These are phyloP conservation scores for Anseranas semipalmata DNA, from an alignment of 2,113 vertebrate species.

Conservation along the genomic window DNA sequence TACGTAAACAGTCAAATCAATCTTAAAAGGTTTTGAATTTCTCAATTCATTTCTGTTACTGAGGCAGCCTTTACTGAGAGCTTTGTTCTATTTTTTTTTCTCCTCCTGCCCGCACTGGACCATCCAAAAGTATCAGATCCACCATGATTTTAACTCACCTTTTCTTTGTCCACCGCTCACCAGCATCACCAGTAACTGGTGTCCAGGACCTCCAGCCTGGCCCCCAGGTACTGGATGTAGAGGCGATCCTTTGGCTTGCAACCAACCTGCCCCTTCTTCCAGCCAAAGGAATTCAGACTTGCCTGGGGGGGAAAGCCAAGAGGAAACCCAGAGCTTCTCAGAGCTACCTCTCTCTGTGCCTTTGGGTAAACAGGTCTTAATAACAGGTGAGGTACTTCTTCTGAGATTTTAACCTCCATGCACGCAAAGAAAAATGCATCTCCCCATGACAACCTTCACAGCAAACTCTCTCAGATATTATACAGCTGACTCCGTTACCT, in stretches of 20 bases:
- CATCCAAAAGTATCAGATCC: background rate
- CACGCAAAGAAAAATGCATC: background rate
- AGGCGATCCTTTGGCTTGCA: background rate
- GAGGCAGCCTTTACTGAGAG: background rate
- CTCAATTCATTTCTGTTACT: background rate
- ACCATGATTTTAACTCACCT: rapidly evolving
- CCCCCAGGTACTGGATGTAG: rapidly evolving
- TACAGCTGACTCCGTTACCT: background rate
- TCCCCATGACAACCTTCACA: background rate
- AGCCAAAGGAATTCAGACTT: background rate
- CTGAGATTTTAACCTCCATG: background rate
- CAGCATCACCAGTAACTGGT: background rate
- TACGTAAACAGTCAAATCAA: background rate
- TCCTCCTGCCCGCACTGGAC: background rate
- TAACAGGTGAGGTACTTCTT: background rate
- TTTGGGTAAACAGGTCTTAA: background rate
- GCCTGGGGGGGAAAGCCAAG: background rate
- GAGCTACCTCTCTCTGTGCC: background rate
- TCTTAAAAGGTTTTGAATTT: background rate
- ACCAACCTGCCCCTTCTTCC: background rate
- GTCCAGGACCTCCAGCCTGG: background rate
- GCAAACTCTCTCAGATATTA: background rate
- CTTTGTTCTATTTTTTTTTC: background rate
- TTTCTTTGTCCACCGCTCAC: background rate
- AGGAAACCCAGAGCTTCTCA: background rate